Conservation (phyloP, 2,888 invertebrate species). For the Cenopis cana region DNA sequence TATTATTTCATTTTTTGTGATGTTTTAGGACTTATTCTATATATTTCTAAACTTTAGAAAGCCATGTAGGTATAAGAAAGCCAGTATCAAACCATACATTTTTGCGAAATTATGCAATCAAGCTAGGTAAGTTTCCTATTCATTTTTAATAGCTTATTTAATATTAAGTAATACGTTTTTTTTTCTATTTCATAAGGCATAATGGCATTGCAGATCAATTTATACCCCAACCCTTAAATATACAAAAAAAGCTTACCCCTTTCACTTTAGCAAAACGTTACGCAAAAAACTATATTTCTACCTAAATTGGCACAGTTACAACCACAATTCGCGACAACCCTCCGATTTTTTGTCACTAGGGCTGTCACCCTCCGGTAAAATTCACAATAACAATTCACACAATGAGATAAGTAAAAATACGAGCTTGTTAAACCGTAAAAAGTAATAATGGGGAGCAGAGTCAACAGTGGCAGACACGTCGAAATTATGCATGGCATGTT, state of each 20-base stretch:
- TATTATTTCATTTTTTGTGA: background rate
- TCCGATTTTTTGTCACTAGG: constrained; percentile 50
- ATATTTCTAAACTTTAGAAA: background rate
- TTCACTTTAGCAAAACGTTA: background rate
- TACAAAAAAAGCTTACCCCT: constrained; percentile 15
- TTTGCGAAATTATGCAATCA: background rate
- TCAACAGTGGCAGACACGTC: constrained; percentile 76
- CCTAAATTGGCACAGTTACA: constrained; percentile 44
- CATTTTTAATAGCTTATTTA: background rate
- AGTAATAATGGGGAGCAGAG: constrained; percentile 81
- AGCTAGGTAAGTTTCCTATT: background rate
- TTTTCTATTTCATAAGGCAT: constrained; percentile 12
- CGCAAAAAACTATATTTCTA: constrained; percentile 35
- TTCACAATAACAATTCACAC: constrained; percentile 78
- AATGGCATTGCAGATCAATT: constrained; percentile 25
- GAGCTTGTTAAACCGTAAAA: constrained; percentile 85
- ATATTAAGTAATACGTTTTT: constrained; percentile 12
- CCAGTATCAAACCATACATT: background rate
- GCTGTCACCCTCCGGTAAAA: constrained; percentile 69
- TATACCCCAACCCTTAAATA: background rate
- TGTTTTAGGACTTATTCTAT: background rate
- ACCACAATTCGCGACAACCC: constrained; percentile 57
- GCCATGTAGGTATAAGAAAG: too few relatives aligned
- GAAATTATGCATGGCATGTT: constrained; percentile 72
- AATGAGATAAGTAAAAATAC: constrained; percentile 83